Conservation (phyloP, 2,797 vertebrate genomes). For the Phylloscopus collybita region DNA sequence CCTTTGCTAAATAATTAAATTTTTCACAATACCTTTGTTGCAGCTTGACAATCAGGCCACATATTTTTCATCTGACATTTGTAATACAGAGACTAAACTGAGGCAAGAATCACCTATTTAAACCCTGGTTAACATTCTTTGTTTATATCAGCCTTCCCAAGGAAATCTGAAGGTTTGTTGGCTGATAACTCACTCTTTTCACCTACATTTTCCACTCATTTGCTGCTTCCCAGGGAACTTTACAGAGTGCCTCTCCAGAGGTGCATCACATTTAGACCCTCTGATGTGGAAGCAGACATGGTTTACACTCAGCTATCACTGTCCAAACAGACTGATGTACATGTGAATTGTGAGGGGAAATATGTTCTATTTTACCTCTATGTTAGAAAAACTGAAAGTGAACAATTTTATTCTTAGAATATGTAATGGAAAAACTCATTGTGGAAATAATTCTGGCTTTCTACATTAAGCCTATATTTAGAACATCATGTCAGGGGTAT, state of each 20-base stretch:
- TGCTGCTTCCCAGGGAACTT: background rate
- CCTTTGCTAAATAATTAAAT: slow-evolving; percentile 15
- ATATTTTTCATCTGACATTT: background rate
- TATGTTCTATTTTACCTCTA: background rate
- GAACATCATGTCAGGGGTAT: background rate
- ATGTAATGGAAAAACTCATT: background rate
- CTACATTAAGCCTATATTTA: background rate
- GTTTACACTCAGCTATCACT: background rate
- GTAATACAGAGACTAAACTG: background rate
- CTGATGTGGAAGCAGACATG: background rate
- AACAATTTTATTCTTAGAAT: background rate
- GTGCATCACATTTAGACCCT: background rate
- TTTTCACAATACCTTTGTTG: background rate
- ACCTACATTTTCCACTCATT: background rate
- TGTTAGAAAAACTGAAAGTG: background rate
- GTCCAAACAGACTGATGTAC: background rate
- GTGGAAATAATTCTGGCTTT: background rate
- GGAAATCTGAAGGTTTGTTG: background rate
- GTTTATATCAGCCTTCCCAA: background rate
- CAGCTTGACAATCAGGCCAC: background rate
- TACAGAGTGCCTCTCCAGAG: background rate
- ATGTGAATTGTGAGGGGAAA: background rate
- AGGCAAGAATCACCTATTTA: background rate
- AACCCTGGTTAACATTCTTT: background rate
- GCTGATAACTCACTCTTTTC: background rate